phyloP scores from a whole-genome alignment of 2,888 invertebrate species.

The Noctua janthina region DNA sequence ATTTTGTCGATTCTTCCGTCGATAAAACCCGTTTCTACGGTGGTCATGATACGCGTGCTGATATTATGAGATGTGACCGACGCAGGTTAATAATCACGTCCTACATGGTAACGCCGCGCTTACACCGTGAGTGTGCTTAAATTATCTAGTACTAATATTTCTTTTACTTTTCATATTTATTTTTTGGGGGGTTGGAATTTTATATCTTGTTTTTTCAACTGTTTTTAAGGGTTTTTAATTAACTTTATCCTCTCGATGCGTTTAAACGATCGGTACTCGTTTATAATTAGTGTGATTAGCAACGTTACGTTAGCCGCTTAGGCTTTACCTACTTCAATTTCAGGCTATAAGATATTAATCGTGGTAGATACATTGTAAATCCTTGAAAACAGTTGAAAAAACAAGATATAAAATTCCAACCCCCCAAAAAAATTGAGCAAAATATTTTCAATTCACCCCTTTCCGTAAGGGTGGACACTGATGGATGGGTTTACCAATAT shows the following conservation, averaged over 20 bases:
- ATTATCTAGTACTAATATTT: too few relatives aligned
- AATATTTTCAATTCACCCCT: constrained; percentile 37
- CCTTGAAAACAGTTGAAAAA: background rate
- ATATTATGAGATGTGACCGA: too few relatives aligned
- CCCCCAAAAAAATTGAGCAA: background rate
- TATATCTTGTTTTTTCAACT: too few relatives aligned
- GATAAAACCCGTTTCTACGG: too few relatives aligned
- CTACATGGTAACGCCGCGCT: too few relatives aligned
- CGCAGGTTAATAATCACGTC: too few relatives aligned
- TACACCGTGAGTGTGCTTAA: too few relatives aligned
- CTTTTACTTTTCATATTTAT: too few relatives aligned
- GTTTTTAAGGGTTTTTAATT: constrained; percentile 75
- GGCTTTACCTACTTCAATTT: constrained; percentile 23
- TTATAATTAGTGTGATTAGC: constrained; percentile 58
- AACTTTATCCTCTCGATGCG: constrained; percentile 69
- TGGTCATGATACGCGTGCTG: too few relatives aligned
- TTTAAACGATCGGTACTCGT: constrained; percentile 56
- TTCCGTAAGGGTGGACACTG: constrained; percentile 57
- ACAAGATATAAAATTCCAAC: constrained; percentile 13
- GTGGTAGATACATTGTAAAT: constrained; percentile 22
- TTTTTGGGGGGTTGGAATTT: too few relatives aligned
- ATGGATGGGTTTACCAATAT: constrained; percentile 56
- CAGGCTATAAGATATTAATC: constrained; percentile 21
- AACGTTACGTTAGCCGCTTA: constrained; percentile 28
- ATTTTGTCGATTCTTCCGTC: too few relatives aligned